Evolutionary conservation across 2,797 vertebrate genomes (phyloP), one percentile per base, ranked within the genome.

Genomic region (Todus mexicanus): DNA sequence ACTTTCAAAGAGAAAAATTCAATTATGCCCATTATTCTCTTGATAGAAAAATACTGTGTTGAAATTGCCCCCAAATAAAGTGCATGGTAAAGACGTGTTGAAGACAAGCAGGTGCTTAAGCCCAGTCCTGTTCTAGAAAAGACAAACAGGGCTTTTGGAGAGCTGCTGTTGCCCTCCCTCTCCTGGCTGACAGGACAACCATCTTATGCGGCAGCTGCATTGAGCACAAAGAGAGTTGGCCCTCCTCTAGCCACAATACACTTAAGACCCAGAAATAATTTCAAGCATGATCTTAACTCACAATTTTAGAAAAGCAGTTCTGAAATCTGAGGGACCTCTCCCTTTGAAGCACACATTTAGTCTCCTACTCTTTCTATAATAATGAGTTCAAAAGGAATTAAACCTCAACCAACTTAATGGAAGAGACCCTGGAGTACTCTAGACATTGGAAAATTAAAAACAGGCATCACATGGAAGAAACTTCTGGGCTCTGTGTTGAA

Each of bases 191-290:
- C 50, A 74, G 63, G 38, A 69, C 13, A 38, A 63, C 6, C 4
- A 1, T 29, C 42, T 26, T 6, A 1, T 1, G 6, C 3, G 1
- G 25, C 15, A 0, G 0, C 2, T 7, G 33, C 21, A 56, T 10
- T 29, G 4, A 0, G 29, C 4, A 1, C 17, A 11, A 9, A n/a
- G 35, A 54, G 22, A 48, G 20, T 9, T 47, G 27, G 6, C 27
- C 20, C 15, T 66, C 35, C 26, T 47, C 43, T 23, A 81, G 59
- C 20, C 54, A 29, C 38, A 33, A 19, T 20, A 64, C 42, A 17
- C 26, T 71, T 45, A 53, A 43, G 20, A 73, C 0, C 3, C 19
- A 74, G 63, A 81, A 71, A 84, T 31, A 51, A 65, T 48, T 78
- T 38, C 66, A 63, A 75, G 33, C 7, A 69, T 86, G 51, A 78